A percentile compares a stretch with the other conserved stretches of the same genome.
Evolutionary conservation across 2,888 invertebrate species (phyloP).

Genomic region (Neoitamus cyanurus): DNA sequence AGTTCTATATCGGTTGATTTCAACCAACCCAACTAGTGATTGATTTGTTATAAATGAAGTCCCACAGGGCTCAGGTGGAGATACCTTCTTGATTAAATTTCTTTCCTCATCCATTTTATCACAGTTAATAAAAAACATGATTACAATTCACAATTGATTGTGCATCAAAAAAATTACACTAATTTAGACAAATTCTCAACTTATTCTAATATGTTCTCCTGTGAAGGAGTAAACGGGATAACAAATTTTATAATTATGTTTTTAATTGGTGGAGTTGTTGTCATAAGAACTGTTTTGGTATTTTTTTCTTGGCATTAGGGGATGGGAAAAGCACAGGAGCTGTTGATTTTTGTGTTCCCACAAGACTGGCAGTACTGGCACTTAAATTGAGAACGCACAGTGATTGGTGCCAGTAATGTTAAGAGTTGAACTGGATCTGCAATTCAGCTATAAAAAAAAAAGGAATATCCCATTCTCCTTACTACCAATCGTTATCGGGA

Average conservation of each 20-base stretch:
- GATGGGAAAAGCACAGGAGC: not conserved
- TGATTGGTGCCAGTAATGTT: too few relatives aligned
- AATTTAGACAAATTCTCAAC: constrained; percentile 4
- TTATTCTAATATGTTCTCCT: not conserved
- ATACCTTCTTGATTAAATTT: not conserved
- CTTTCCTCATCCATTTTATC: not conserved
- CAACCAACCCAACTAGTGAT: not conserved
- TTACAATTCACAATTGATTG: not conserved
- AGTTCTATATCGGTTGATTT: not conserved
- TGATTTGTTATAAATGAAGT: not conserved
- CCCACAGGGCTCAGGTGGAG: not conserved
- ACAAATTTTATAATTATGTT: not conserved
- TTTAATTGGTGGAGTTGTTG: not conserved
- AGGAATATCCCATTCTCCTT: too few relatives aligned
- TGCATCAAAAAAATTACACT: not conserved
- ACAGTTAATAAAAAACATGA: constrained; percentile 36
- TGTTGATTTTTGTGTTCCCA: too few relatives aligned
- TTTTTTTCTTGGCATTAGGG: not conserved
- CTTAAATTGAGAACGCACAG: too few relatives aligned
- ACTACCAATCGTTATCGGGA: not conserved
- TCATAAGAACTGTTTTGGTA: not conserved
- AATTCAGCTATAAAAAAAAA: not conserved
- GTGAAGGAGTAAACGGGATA: not conserved
- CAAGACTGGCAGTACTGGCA: too few relatives aligned
- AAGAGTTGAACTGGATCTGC: not conserved